Evolutionary conservation across 2,888 invertebrate genomes (phyloP), one percentile per base, ranked within the genome.

Genomic region (Calameuta pallipes): DNA sequence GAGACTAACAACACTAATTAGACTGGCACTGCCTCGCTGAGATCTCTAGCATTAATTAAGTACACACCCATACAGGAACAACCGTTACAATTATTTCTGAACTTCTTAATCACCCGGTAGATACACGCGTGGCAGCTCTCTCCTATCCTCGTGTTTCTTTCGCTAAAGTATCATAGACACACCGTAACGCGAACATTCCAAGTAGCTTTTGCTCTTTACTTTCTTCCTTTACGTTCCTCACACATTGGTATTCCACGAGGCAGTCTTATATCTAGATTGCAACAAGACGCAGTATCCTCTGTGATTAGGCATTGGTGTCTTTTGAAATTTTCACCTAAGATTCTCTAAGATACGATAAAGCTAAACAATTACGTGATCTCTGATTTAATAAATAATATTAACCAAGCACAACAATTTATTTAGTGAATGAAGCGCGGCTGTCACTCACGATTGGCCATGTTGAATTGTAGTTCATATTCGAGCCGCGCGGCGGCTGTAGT

Each of bases 31-130:
- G 56, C 9, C 23, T 9, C 23, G 56, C 23, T 23, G 56, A 23
- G 56, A 56, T 56, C 56, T 56, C 71, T 2, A 33, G 31, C 71
- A 71, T 71, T 71, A 71, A 71, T 71, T 71, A 71, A 71, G 71
- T 34, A 15, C 71, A 71, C 71, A 71, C 71, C 71, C 71, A 71
- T 31, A 34, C 9, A 71, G 4, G 71, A 34, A 34, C 15, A 71
- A 71, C 71, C 71, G 71, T 71, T 71, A 71, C 71, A 33, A 34
- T 71, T 71, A 71, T 34, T 34, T 31, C 71, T 34, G 71, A 34
- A 71, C 71, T 71, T 71, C 71, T 71, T 71, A 71, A 71, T 71
- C 71, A 71, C 71, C 71, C 71, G 33, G 31, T 71, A 31, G 71
- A 71, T 23, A 34, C 71, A 34, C 71, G 71, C 71, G 71, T 71